Percentiles rank a stretch among this genome's conserved stretches.
Conservation (phyloP, 2,113 vertebrate genomes). For the Hemicordylus capensis region DNA sequence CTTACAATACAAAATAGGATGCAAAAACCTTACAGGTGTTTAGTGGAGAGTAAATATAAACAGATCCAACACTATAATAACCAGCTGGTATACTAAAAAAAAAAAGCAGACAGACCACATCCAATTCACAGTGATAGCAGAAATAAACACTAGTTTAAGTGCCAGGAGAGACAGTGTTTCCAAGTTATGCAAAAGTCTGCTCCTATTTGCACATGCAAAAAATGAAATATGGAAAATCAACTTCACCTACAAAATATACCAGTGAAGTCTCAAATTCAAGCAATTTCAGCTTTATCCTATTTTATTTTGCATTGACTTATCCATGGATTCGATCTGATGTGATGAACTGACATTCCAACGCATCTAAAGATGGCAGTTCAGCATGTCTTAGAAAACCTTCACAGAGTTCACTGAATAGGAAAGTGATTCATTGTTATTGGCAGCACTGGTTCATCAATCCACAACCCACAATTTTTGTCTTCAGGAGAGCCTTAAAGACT, state of each 20-base stretch:
- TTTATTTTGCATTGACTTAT: neutral
- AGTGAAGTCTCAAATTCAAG: neutral
- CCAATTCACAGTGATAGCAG: neutral
- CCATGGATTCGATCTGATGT: neutral
- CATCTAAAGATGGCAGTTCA: no score
- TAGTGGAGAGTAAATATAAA: slow-evolving; percentile 8
- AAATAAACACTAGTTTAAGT: neutral
- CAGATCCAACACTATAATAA: neutral
- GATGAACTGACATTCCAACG: no score
- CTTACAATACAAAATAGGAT: neutral
- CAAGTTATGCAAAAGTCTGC: neutral
- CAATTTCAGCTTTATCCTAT: neutral
- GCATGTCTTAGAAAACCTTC: no score
- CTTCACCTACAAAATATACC: neutral
- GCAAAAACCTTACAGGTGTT: neutral
- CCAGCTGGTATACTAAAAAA: neutral
- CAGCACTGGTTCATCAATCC: no score
- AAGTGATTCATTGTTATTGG: no score
- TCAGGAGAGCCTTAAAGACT: no score
- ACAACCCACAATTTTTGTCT: no score
- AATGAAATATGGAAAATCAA: no score
- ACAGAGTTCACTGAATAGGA: no score
- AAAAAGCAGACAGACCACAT: neutral
- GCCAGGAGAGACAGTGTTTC: neutral
- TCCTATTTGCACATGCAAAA: neutral